Conservation (phyloP, 2,113 vertebrate species). For the Camelus bactrianus region DNA sequence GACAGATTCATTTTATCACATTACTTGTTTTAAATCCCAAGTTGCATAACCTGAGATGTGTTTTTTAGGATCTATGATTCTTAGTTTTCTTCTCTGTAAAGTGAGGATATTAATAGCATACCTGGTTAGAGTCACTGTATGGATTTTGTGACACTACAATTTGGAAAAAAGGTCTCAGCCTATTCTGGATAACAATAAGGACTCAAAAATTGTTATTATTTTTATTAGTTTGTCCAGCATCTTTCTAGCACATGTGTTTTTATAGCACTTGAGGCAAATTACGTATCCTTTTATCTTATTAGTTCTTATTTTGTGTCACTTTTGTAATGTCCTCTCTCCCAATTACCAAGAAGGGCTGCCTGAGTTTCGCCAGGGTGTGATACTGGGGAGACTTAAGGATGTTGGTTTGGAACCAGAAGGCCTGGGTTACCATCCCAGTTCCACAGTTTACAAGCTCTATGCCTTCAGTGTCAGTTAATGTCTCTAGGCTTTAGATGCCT, state of each 20-base stretch:
- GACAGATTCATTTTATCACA: background rate
- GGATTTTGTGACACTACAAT: background rate
- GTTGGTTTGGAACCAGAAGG: background rate
- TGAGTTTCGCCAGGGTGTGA: background rate
- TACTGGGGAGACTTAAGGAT: background rate
- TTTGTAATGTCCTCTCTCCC: background rate
- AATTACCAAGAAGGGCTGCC: background rate
- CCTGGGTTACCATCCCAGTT: background rate
- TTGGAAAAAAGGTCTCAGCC: background rate
- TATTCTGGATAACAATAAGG: background rate
- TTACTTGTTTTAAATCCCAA: background rate
- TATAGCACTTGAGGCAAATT: background rate
- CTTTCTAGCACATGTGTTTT: background rate
- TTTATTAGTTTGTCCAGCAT: background rate
- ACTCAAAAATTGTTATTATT: background rate
- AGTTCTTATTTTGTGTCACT: background rate
- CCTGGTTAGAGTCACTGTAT: background rate
- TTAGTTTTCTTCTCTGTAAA: slow-evolving; percentile 7
- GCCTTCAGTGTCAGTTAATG: background rate
- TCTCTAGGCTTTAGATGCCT: background rate
- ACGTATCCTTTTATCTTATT: background rate
- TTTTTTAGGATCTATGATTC: background rate
- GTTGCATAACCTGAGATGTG: background rate
- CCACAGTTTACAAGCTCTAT: background rate
- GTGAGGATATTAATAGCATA: background rate